Conservation (phyloP, 2,888 invertebrate genomes). For the Cosmia trapezina region DNA sequence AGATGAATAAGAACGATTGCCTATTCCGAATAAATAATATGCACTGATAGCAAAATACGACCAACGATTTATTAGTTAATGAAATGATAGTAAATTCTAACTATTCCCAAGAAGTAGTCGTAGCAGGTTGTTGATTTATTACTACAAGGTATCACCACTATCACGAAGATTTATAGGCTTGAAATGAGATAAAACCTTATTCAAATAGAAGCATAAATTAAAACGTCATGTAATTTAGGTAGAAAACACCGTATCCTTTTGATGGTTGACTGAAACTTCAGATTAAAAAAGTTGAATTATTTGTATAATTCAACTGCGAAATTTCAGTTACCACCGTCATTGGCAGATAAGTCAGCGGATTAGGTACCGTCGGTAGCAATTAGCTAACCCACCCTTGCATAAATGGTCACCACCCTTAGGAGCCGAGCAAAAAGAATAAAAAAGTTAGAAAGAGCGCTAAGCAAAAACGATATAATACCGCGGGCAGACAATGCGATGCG, state of each 20-base stretch:
- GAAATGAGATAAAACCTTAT: conserved; percentile 41
- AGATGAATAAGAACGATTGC: conserved; percentile 35
- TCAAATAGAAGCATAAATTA: conserved; percentile 36
- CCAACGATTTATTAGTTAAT: conserved; percentile 38
- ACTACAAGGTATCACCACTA: conserved; percentile 24
- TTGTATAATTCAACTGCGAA: not conserved
- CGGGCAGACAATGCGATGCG: no score
- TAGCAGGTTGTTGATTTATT: conserved; percentile 46
- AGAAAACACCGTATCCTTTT: conserved; percentile 15
- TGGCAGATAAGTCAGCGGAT: not conserved
- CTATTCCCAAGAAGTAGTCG: conserved; percentile 8
- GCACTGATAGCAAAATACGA: conserved; percentile 33
- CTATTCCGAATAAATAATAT: conserved; percentile 37
- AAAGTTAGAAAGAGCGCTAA: no score
- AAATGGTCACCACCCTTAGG: no score
- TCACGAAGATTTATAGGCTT: conserved; percentile 40
- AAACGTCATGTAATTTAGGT: conserved; percentile 25
- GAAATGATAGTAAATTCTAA: conserved; percentile 44
- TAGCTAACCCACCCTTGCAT: no score
- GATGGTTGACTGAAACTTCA: not conserved
- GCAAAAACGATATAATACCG: no score
- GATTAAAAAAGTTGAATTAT: no score
- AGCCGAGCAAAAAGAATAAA: no score
- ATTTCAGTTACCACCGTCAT: not conserved
- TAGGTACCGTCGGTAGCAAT: no score